Conservation (phyloP, 2,888 invertebrate genomes). For the Yponomeuta malinellus region DNA sequence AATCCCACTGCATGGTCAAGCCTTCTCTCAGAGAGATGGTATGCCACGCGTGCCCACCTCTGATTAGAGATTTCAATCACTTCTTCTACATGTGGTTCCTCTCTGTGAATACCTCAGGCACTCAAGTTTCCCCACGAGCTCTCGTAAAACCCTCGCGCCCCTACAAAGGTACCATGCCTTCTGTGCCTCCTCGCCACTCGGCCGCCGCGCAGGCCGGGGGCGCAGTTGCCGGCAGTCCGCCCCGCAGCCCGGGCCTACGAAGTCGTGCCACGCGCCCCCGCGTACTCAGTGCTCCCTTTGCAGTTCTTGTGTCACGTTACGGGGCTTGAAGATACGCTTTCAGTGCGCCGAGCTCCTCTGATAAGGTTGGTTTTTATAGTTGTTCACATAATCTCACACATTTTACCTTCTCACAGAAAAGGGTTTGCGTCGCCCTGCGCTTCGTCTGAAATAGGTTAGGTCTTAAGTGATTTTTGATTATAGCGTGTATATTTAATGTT, state of each 20-base stretch:
- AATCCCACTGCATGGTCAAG: too few species aligned
- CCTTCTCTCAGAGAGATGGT: too few species aligned
- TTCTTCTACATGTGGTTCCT: too few species aligned
- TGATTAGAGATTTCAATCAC: too few species aligned
- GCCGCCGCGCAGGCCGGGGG: slow-evolving; percentile 38
- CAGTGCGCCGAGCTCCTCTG: neutral
- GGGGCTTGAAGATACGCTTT: neutral
- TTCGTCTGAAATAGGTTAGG: neutral
- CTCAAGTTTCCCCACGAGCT: too few species aligned
- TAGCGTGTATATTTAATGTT: neutral
- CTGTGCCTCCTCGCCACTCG: slow-evolving; percentile 19
- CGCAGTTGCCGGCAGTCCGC: slow-evolving; percentile 33
- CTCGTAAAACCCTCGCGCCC: too few species aligned
- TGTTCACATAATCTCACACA: neutral
- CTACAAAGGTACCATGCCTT: neutral
- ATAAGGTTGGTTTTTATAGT: neutral
- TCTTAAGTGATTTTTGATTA: neutral
- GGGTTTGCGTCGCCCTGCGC: neutral
- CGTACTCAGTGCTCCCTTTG: neutral
- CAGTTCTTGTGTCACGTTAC: neutral
- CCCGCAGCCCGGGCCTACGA: slow-evolving; percentile 12
- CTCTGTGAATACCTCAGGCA: too few species aligned
- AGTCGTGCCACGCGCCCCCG: neutral
- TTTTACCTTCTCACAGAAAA: too few species aligned
- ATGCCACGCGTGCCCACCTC: too few species aligned